Evolutionary conservation across 2,888 invertebrate species (phyloP).

Genomic region (Nebria salina): DNA sequence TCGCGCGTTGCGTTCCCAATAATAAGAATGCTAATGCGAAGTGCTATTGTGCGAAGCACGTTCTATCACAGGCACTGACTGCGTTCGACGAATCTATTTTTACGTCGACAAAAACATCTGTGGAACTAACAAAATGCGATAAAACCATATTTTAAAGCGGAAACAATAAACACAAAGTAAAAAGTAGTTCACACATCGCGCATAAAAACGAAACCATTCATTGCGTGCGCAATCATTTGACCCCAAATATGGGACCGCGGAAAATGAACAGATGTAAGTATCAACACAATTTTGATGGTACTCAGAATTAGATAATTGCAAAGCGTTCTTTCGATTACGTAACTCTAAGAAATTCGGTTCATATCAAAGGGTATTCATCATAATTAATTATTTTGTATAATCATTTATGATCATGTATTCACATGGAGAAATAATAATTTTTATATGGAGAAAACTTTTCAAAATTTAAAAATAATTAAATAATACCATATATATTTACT

Average conservation of each 20-base stretch:
- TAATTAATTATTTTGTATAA: too few relatives aligned
- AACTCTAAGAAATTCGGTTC: neutral
- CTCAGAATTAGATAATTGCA: slow-evolving; percentile 34
- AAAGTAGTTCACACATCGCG: neutral
- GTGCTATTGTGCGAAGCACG: slow-evolving; percentile 43
- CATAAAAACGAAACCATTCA: neutral
- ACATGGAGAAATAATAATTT: too few relatives aligned
- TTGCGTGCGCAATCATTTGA: neutral
- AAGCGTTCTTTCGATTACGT: slow-evolving; percentile 14
- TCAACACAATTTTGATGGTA: slow-evolving; percentile 3
- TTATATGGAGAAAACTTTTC: too few relatives aligned
- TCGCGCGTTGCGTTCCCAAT: slow-evolving; percentile 21
- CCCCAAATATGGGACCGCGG: slow-evolving; percentile 17
- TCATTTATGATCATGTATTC: too few relatives aligned
- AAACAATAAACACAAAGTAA: slow-evolving; percentile 30
- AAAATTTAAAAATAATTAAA: too few relatives aligned
- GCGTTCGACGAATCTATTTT: slow-evolving; percentile 38
- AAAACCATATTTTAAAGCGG: slow-evolving; percentile 43
- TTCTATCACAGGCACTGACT: neutral
- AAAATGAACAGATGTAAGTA: slow-evolving; percentile 35
- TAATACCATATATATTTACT: too few relatives aligned
- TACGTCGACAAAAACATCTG: slow-evolving; percentile 32
- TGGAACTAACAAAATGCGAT: slow-evolving; percentile 41
- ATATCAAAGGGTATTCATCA: neutral
- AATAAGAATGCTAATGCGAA: slow-evolving; percentile 37